phyloP scores from a whole-genome alignment of 2,888 invertebrate species.

The Nebria brevicollis region DNA sequence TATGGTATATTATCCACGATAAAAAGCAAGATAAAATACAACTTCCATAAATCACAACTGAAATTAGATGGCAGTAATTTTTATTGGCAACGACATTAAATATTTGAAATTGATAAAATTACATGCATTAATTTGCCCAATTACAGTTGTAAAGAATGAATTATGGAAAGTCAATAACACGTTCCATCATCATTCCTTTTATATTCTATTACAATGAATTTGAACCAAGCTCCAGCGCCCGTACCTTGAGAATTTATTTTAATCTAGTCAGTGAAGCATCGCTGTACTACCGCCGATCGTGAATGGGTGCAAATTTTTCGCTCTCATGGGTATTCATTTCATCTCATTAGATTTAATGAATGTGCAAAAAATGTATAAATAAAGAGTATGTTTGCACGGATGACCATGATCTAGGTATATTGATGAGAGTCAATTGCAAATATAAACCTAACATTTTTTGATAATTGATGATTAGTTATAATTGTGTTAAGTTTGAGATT shows the following conservation, averaged over 20 bases:
- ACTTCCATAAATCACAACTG: background rate
- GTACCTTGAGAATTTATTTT: slow-evolving; percentile 8
- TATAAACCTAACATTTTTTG: background rate
- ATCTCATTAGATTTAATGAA: slow-evolving; percentile 13
- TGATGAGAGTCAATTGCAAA: background rate
- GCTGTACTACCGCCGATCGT: background rate
- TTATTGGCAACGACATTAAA: background rate
- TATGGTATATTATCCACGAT: background rate
- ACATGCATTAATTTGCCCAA: background rate
- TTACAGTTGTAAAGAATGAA: background rate
- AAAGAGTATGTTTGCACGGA: background rate
- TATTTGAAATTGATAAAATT: background rate
- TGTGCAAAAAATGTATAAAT: slow-evolving; percentile 9
- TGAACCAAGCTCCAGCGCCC: background rate
- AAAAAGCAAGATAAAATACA: background rate
- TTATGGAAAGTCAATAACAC: background rate
- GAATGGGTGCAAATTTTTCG: slow-evolving; percentile 6
- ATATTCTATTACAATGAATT: background rate
- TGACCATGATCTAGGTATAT: background rate
- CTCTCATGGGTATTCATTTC: slow-evolving; percentile 16
- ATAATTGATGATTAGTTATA: background rate
- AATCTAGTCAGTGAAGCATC: slow-evolving; percentile 10
- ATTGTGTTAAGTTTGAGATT: too few species aligned
- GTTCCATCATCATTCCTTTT: background rate
- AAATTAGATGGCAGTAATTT: background rate